Percentiles rank a stretch among this genome's conserved stretches.
Conservation (phyloP, 2,888 invertebrate genomes). For the Leptinotarsa peninsularis region DNA sequence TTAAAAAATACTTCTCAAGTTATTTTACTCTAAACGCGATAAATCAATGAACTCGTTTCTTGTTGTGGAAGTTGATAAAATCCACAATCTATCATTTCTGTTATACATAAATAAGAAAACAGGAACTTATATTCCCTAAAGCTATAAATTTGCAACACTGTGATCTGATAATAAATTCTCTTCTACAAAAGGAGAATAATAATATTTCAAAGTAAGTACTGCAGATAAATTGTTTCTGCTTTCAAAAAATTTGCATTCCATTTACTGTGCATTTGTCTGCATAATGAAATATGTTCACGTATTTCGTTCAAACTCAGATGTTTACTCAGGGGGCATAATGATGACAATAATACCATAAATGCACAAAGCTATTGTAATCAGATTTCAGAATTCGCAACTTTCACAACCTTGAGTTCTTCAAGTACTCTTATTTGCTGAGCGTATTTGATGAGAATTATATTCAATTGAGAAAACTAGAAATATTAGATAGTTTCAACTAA, state of each 20-base stretch:
- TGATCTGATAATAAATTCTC: constrained; percentile 44
- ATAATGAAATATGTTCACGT: constrained; percentile 38
- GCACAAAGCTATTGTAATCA: neutral
- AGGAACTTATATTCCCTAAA: constrained; percentile 17
- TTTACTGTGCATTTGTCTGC: constrained; percentile 32
- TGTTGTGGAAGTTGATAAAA: neutral
- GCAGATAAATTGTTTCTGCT: constrained; percentile 44
- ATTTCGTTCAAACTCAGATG: constrained; percentile 5
- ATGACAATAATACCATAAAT: neutral
- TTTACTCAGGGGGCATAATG: neutral
- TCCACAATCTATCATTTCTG: neutral
- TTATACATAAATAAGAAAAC: neutral
- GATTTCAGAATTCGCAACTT: neutral
- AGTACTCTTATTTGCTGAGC: neutral
- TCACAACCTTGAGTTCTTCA: neutral
- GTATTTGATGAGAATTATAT: too few relatives aligned
- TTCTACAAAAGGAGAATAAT: constrained; percentile 38
- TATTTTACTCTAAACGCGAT: too few relatives aligned
- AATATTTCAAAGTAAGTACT: constrained; percentile 40
- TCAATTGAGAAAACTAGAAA: too few relatives aligned
- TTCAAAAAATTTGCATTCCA: constrained; percentile 41
- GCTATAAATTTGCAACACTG: constrained; percentile 38
- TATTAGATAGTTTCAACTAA: too few relatives aligned
- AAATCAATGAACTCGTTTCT: neutral
- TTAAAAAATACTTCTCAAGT: too few relatives aligned